phyloP scores from a whole-genome alignment of 1,140 invertebrate species.

The Cyclina sinensis region DNA sequence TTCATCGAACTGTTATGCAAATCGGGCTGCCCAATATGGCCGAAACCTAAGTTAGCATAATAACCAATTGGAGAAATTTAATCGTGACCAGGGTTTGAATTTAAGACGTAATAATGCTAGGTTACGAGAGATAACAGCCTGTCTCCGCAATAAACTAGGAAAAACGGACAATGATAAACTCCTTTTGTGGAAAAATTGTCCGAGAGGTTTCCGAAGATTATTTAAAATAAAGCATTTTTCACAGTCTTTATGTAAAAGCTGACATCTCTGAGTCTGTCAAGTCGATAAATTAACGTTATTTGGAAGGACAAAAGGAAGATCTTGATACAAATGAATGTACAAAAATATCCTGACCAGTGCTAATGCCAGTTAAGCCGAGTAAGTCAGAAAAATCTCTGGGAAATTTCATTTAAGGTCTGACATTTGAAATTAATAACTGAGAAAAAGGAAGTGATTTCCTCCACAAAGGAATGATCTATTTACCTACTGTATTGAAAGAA shows the following conservation, averaged over 20 bases:
- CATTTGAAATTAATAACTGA: slow-evolving; percentile 45
- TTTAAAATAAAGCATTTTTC: slow-evolving; percentile 59
- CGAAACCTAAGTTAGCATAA: slow-evolving; percentile 52
- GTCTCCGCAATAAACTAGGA: slow-evolving; percentile 45
- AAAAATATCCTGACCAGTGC: slow-evolving; percentile 1
- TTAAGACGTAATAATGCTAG: slow-evolving; percentile 63
- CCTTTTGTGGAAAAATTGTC: slow-evolving; percentile 57
- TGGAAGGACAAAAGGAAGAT: background rate
- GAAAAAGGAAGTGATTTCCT: background rate
- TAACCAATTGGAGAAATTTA: slow-evolving; percentile 50
- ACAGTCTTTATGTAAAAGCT: slow-evolving; percentile 17
- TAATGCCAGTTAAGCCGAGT: background rate
- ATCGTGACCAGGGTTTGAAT: slow-evolving; percentile 49
- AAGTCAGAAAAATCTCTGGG: background rate
- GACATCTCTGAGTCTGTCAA: slow-evolving; percentile 27
- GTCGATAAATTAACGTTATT: slow-evolving; percentile 40
- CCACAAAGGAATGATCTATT: no score
- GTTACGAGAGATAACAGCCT: slow-evolving; percentile 57
- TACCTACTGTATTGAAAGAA: no score
- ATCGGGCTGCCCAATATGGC: slow-evolving; percentile 35
- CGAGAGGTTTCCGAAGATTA: slow-evolving; percentile 9
- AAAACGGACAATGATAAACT: slow-evolving; percentile 57
- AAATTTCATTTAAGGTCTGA: slow-evolving; percentile 2
- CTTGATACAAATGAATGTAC: slow-evolving; percentile 32
- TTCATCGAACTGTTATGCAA: slow-evolving; percentile 53